Percentiles rank a stretch among this genome's conserved stretches.
phyloP scores from a whole-genome alignment of 2,797 vertebrate genomes.

The Lemur catta region DNA sequence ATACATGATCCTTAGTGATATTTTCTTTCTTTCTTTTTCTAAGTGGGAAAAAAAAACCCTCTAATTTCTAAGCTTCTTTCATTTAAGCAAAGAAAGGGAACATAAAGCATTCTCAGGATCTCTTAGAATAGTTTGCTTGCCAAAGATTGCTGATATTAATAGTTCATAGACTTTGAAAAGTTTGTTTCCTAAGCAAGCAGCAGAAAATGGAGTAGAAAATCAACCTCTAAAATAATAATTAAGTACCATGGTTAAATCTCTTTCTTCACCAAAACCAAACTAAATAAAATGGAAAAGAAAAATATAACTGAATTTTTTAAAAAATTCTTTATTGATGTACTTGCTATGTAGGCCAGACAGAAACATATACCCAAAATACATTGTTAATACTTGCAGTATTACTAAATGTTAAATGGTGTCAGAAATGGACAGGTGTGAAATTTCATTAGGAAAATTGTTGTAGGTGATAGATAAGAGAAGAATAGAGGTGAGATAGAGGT shows the following conservation, averaged over 20 bases:
- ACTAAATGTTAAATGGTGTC: conserved; percentile 52
- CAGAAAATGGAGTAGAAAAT: conserved; percentile 80
- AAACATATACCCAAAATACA: conserved; percentile 46
- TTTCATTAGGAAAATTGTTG: conserved; percentile 70
- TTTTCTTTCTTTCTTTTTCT: neutral
- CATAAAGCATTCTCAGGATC: neutral
- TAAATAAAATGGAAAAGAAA: conserved; percentile 66
- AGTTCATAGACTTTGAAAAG: conserved; percentile 41
- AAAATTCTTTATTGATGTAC: conserved; percentile 62
- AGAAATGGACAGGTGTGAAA: conserved; percentile 41
- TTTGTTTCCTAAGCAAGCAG: conserved; percentile 73
- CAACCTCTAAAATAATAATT: conserved; percentile 83
- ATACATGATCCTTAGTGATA: neutral
- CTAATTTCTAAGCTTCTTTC: neutral
- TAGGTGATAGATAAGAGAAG: conserved; percentile 56
- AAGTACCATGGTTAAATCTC: conserved; percentile 76
- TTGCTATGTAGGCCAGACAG: conserved; percentile 24
- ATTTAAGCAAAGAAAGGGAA: conserved; percentile 12
- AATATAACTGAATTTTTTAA: conserved; percentile 58
- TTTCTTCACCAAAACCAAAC: conserved; percentile 64
- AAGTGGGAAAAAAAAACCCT: neutral
- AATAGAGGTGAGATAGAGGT: conserved; percentile 34
- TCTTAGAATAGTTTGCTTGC: conserved; percentile 40
- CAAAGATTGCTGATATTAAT: conserved; percentile 65
- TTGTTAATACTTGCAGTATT: conserved; percentile 30